Base-by-base conservation (phyloP, 1,140 invertebrate genomes). In the Aphelenchoides avenae region DNA sequence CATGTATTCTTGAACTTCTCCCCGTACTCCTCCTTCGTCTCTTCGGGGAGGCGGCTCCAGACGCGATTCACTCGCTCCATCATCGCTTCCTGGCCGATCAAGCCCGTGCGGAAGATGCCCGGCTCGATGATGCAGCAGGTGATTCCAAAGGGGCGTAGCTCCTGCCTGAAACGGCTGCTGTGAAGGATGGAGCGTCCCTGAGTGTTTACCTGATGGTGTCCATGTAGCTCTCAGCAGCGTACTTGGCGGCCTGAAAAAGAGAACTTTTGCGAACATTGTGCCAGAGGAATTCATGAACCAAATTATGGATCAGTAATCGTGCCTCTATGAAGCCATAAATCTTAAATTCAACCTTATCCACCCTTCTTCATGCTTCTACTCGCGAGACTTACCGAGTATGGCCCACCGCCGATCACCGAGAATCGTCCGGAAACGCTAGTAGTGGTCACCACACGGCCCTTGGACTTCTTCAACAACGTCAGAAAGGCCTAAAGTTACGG, bases 371-470 rank as follows among this genome's bases (percentile, higher is more conserved):
- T 9, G n/a, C 2, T 22, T 11, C 9, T 15, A 1, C 2, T 52
- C 61, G 3, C 52, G 70, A 51, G 61, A 74, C 46, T 72, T 72
- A 63, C 59, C 13, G 61, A 34, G 44, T 72, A 72, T n/a, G 59
- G 61, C 5, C 40, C 59, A 6, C 61, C 58, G 37, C 44, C 31
- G n/a, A 49, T 58, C 7, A 62, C 40, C 5, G 39, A 62, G 9
- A 67, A 37, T 1, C 66, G 40, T 40, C 69, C 69, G n/a, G 73
- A 54, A 0, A 72, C 68, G 31, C 70, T 73, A n/a, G 66, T 66
- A 5, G 65, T 56, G n/a, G 70, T 57, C 6, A 72, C 57, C 29
- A 72, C 61, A 30, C 70, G 43, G 39, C 69, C 69, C 36, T 61
- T 59, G 11, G 66, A 62, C 15, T 50, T 40, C 53, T 71, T 71